Conservation (phyloP, 2,113 vertebrate genomes). For the Oostethus manadensis region DNA sequence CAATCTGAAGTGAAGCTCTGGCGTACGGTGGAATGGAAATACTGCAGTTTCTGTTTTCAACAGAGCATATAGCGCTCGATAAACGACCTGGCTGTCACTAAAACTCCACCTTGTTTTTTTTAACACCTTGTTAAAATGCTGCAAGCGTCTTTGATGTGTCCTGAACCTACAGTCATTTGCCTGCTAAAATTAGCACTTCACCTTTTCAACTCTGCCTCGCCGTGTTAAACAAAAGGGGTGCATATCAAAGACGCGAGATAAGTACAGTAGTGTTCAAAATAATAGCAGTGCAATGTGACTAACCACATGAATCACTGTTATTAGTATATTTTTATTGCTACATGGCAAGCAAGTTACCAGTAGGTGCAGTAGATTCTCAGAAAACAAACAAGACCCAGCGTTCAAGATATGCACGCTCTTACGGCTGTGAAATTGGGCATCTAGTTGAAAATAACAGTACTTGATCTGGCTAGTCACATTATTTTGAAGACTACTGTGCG, state of each 20-base stretch:
- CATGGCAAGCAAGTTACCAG: too few species aligned
- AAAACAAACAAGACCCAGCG: too few species aligned
- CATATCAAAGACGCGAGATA: neutral
- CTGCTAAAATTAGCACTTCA: constrained; percentile 16
- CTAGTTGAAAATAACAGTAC: too few species aligned
- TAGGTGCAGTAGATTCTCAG: too few species aligned
- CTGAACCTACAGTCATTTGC: constrained; percentile 20
- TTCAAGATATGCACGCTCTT: too few species aligned
- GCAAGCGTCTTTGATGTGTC: constrained; percentile 17
- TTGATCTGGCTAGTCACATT: too few species aligned
- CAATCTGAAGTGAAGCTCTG: constrained; percentile 3
- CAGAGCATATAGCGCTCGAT: constrained; percentile 35
- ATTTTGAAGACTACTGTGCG: too few species aligned
- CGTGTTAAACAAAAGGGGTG: constrained; percentile 3
- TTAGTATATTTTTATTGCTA: too few species aligned
- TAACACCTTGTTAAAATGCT: constrained; percentile 38
- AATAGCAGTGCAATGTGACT: too few species aligned
- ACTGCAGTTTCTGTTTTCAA: constrained; percentile 3
- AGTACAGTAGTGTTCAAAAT: too few species aligned
- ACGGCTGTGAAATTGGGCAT: too few species aligned
- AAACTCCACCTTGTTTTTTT: constrained; percentile 19
- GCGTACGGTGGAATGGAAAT: constrained; percentile 1
- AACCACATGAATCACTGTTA: too few species aligned
- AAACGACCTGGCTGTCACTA: constrained; percentile 24
- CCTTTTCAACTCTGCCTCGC: neutral